A percentile compares a stretch with the other conserved stretches of the same genome.
Conservation (phyloP, 92 coral and sea anemone genomes). For the Umimayanthus kanabou region DNA sequence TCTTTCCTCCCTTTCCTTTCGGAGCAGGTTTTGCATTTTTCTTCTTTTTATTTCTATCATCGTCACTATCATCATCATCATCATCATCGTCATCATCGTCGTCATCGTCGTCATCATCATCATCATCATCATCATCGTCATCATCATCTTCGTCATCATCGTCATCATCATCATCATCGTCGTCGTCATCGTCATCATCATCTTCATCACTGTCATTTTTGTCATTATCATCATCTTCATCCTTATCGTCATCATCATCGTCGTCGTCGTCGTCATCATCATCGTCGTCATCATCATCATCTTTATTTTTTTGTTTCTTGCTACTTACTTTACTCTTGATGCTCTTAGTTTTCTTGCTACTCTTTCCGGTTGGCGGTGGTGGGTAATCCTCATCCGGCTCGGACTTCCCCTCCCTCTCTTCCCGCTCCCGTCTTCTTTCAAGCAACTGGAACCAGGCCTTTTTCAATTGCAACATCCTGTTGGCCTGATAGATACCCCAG, state of each 20-base stretch:
- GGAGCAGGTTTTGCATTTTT: slow-evolving; percentile 18
- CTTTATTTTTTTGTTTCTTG: slow-evolving; percentile 46
- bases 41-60: slow-evolving; percentile 43
- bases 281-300: slow-evolving; percentile 66
- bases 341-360: slow-evolving; percentile 37
- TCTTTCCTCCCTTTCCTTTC: slow-evolving; percentile 30
- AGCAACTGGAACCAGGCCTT: slow-evolving; percentile 81
- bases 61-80: slow-evolving; percentile 74
- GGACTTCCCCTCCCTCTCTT: slow-evolving; percentile 64
- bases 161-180: slow-evolving; percentile 66
- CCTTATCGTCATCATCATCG: slow-evolving; percentile 71
- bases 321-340: slow-evolving; percentile 42
- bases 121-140: slow-evolving; percentile 75
- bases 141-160: slow-evolving; percentile 79
- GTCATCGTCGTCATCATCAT: slow-evolving; percentile 74
- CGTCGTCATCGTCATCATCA: slow-evolving; percentile 54
- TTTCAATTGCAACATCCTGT: slow-evolving; percentile 76
- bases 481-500: slow-evolving; percentile 95
- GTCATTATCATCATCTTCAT: slow-evolving; percentile 57
- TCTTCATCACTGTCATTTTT: slow-evolving; percentile 39
- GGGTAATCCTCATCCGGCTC: slow-evolving; percentile 27
- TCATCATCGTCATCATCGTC: slow-evolving; percentile 78
- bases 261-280: slow-evolving; percentile 72
- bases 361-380: slow-evolving; percentile 16
- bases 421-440: slow-evolving; percentile 71